A percentile compares a stretch with the other conserved stretches of the same genome.
Conservation (phyloP, 2,888 invertebrate genomes). For the Rhorus exstirpatorius region DNA sequence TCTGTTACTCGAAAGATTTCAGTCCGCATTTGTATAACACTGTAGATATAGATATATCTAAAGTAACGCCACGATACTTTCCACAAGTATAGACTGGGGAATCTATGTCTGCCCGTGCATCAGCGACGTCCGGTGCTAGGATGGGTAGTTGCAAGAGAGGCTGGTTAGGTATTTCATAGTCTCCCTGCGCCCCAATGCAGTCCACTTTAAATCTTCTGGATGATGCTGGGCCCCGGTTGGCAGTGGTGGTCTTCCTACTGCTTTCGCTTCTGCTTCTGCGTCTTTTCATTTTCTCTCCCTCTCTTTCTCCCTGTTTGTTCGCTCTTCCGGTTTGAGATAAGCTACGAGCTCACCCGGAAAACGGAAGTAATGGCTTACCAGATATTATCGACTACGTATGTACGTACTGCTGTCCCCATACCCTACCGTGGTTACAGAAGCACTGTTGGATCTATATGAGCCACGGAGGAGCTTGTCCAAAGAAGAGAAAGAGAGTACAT, state of each 20-base stretch:
- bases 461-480: conserved; percentile 41
- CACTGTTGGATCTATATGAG: conserved; percentile 43
- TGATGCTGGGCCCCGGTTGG: conserved; percentile 70
- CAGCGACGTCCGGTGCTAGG: conserved; percentile 45
- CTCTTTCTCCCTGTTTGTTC: conserved; percentile 71
- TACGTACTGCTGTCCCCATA: conserved; percentile 55
- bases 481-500: conserved; percentile 34
- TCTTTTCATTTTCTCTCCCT: conserved; percentile 50
- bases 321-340: conserved; percentile 80
- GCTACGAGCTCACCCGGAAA: conserved; percentile 79
- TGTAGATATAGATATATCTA: conserved; percentile 12
- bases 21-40: background rate
- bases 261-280: conserved; percentile 26
- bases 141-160: conserved; percentile 38
- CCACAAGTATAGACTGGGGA: conserved; percentile 17
- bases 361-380: conserved; percentile 84
- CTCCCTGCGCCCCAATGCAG: conserved; percentile 67
- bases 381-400: conserved; percentile 82
- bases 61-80: background rate
- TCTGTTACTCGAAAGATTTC: background rate
- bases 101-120: conserved; percentile 47
- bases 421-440: conserved; percentile 46
- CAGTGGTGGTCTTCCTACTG: conserved; percentile 38
- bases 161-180: conserved; percentile 70
- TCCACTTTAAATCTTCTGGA: conserved; percentile 81